Percentiles rank a stretch among this genome's conserved stretches.
Conservation (phyloP, 1,140 invertebrate species). For the Heliconius nattereri region DNA sequence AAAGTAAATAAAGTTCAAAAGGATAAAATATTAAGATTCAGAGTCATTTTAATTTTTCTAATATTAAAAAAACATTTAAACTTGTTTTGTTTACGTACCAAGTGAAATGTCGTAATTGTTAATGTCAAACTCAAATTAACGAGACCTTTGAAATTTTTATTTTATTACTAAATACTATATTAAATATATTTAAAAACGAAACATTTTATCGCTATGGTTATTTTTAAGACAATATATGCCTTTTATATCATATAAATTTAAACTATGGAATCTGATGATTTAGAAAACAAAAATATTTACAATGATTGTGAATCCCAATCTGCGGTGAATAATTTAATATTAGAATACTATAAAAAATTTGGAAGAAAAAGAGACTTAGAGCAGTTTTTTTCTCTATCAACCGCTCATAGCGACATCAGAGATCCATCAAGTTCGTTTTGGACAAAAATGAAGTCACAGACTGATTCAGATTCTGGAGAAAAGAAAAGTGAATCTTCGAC, state of each 20-base stretch:
- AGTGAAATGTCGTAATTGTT: conserved; percentile 31
- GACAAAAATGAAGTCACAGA: conserved; percentile 69
- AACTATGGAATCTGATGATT: conserved; percentile 43
- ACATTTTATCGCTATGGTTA: conserved; percentile 30
- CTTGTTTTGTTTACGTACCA: conserved; percentile 35
- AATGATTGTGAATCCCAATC: conserved; percentile 43
- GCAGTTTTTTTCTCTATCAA: conserved; percentile 74
- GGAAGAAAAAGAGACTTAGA: conserved; percentile 74
- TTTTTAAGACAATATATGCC: conserved; percentile 16
- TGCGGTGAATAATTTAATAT: conserved; percentile 66
- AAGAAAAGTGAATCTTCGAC: conserved; percentile 66
- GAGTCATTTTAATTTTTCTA: not conserved
- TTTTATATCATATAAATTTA: conserved; percentile 19
- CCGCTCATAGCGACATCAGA: conserved; percentile 63
- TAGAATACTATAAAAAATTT: conserved; percentile 78
- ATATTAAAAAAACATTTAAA: conserved; percentile 16
- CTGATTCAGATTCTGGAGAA: conserved; percentile 70
- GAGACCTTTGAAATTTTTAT: conserved; percentile 23
- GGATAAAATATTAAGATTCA: not conserved
- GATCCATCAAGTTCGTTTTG: conserved; percentile 69
- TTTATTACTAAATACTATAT: conserved; percentile 17
- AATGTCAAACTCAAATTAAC: conserved; percentile 21
- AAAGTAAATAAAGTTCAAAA: not conserved
- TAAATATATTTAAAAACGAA: conserved; percentile 19
- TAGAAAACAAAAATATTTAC: conserved; percentile 21